Base-by-base conservation (phyloP, 2,888 invertebrate genomes). In the Synergus itoensis region DNA sequence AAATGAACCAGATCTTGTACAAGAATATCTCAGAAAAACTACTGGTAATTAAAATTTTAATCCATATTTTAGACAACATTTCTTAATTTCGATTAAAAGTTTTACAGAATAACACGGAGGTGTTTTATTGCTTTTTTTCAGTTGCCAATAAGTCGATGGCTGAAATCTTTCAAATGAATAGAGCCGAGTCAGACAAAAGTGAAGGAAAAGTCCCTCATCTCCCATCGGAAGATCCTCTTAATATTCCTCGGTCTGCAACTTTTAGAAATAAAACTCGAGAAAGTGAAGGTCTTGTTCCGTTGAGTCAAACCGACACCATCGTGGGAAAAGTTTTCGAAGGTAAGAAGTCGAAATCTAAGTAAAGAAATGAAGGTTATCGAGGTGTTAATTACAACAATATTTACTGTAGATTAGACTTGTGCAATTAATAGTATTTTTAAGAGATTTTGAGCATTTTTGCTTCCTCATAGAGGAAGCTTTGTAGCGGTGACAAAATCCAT, bases 21-120 rank as follows among this genome's bases (percentile, higher is more conserved):
- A 90, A 60, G 90, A 91, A 62, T 91, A 91, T 85, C 85, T 90
- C 5, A 86, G 85, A 76, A 86, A 87, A 76, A 78, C 86, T 65
- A 77, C 5, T 28, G 79, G 81, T 79, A 79, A 69, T 79, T 28
- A 28, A 28, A 28, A 28, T 28, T 28, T 28, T 28, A 28, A 53
- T 77, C 73, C n/a, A n/a, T 69, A 45, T 45, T 48, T 16, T 1
- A 69, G 3, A 48, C 9, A n/a, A 43, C n/a, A 18, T 60, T 21
- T 53, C 7, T 76, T 4, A 75, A 67, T 28, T 36, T 40, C 7
- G 12, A 40, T 62, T 77, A n/a, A 4, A 57, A 14, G 53, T 5
- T 43, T 18, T 14, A 0, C 1, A 57, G 65, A 84, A 80, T 57
- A 57, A 79, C 21, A 62, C 77, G 40, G 84, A 87, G 21, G 81